Conservation (phyloP, 2,797 vertebrate species). For the Euphonia xanthogaster region DNA sequence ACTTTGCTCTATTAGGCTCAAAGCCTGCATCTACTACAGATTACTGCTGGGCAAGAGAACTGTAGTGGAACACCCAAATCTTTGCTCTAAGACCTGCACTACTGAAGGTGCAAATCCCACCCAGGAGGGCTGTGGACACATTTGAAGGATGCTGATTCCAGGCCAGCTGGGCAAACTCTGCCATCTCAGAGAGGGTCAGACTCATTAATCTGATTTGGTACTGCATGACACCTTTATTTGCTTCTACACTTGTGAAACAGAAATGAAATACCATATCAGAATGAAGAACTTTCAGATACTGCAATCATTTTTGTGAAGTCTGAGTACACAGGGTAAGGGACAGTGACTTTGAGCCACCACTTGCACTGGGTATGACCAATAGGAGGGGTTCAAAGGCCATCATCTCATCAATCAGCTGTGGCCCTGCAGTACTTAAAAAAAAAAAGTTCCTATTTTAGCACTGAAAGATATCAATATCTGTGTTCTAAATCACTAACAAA, state of each 20-base stretch:
- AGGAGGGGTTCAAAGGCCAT: background rate
- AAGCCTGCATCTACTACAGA: conserved; percentile 59
- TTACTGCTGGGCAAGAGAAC: conserved; percentile 14
- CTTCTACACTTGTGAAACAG: background rate
- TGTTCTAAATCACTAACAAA: background rate
- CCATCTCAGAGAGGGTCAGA: background rate
- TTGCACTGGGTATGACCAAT: background rate
- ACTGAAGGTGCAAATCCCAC: background rate
- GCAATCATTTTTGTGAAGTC: background rate
- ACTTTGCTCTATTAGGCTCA: conserved; percentile 62
- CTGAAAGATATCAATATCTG: background rate
- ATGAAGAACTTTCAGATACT: accelerated
- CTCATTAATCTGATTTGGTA: background rate
- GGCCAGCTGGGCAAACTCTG: background rate
- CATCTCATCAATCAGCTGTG: background rate
- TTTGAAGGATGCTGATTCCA: background rate
- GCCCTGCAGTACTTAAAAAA: background rate
- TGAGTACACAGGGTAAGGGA: background rate
- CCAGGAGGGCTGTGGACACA: background rate
- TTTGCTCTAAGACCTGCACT: background rate
- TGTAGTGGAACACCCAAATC: conserved; percentile 1
- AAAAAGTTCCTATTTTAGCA: background rate
- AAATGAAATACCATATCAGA: background rate
- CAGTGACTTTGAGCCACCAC: background rate
- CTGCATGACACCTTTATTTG: background rate